These are phyloP conservation scores for Amphilophus citrinellus DNA, from an alignment of 2,113 vertebrate species.

Conservation along the genomic window DNA sequence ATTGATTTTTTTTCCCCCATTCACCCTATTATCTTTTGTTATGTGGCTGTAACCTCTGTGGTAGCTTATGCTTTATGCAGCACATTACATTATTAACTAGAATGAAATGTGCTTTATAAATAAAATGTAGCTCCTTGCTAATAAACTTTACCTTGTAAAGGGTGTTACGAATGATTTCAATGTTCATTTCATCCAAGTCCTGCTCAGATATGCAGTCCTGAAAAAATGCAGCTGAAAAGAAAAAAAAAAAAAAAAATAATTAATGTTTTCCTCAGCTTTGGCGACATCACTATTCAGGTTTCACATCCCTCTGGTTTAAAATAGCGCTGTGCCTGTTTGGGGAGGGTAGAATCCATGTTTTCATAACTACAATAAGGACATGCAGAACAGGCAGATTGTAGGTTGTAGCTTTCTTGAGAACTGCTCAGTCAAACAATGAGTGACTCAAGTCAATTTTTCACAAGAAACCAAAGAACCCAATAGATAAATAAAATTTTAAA, in stretches of 20 bases:
- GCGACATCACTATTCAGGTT: neutral
- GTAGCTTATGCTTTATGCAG: neutral
- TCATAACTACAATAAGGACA: too few relatives aligned
- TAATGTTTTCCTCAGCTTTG: neutral
- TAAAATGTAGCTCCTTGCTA: neutral
- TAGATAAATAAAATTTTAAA: too few relatives aligned
- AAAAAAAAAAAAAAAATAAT: neutral
- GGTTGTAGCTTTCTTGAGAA: neutral
- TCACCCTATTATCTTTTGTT: too few relatives aligned
- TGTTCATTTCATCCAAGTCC: constrained; percentile 99
- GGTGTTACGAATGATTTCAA: constrained; percentile 98
- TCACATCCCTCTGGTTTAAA: neutral
- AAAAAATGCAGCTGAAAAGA: constrained; percentile 92
- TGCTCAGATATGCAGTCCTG: constrained; percentile 99
- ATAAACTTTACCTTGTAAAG: constrained; percentile 91
- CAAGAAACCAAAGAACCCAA: too few relatives aligned
- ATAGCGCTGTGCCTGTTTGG: too few relatives aligned
- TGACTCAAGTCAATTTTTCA: too few relatives aligned
- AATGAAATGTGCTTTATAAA: neutral
- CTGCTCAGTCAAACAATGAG: neutral
- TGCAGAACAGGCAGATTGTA: too few relatives aligned
- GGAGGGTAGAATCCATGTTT: too few relatives aligned
- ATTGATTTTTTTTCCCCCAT: too few relatives aligned
- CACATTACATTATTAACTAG: neutral
- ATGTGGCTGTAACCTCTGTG: too few relatives aligned